Percentiles rank a stretch among this genome's conserved stretches.
Evolutionary conservation across 1,140 invertebrate genomes (phyloP).

Genomic region (Papilio machaon): DNA sequence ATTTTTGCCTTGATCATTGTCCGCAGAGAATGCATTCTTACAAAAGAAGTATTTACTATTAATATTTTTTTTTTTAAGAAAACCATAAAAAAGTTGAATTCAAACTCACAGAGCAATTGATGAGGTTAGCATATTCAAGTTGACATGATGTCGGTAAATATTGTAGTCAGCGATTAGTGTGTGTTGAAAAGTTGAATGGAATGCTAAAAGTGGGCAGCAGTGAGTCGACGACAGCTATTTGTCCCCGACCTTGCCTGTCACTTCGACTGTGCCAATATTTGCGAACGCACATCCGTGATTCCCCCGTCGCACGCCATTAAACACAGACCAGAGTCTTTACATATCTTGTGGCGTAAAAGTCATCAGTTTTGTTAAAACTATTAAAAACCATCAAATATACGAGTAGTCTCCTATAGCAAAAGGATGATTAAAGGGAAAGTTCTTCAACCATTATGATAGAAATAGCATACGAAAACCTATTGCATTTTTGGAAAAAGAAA

Average conservation of each 20-base stretch:
- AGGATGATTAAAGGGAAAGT: too few relatives aligned
- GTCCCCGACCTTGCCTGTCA: slow-evolving; percentile 49
- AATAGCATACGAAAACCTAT: too few relatives aligned
- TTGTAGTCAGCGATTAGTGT: slow-evolving; percentile 32
- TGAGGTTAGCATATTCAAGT: neutral
- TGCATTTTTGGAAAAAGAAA: too few relatives aligned
- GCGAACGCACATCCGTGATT: slow-evolving; percentile 36
- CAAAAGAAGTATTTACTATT: too few relatives aligned
- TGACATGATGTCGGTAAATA: slow-evolving; percentile 33
- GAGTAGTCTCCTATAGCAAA: too few relatives aligned
- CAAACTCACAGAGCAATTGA: neutral
- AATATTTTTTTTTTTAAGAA: too few relatives aligned
- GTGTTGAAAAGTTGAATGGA: slow-evolving; percentile 28
- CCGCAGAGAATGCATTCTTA: neutral
- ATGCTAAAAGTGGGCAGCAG: slow-evolving; percentile 19
- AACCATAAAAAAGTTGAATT: neutral
- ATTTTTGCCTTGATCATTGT: neutral
- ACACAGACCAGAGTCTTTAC: slow-evolving; percentile 4
- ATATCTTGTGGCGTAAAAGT: neutral
- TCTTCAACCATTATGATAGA: too few relatives aligned
- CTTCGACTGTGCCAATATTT: slow-evolving; percentile 34
- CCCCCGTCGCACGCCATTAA: slow-evolving; percentile 35
- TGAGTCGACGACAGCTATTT: slow-evolving; percentile 44
- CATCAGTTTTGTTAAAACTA: neutral
- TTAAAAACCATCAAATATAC: neutral